phyloP scores from a whole-genome alignment of 2,888 invertebrate genomes.

The Eulithis prunata region DNA sequence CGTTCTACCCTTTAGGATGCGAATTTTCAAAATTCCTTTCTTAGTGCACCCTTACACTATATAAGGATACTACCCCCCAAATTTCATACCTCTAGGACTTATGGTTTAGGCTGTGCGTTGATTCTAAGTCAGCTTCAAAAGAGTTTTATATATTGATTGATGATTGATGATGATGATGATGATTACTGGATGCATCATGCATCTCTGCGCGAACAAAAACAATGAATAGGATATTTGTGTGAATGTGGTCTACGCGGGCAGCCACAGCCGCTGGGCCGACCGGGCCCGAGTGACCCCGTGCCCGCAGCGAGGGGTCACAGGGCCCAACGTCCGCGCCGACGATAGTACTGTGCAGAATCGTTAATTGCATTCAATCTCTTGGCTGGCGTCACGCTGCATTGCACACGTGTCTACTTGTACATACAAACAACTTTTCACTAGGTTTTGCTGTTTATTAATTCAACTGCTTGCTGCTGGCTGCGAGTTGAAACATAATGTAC shows the following conservation, averaged over 20 bases:
- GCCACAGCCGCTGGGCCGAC: slow-evolving; percentile 37
- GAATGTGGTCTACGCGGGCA: slow-evolving; percentile 3
- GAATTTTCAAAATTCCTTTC: no score
- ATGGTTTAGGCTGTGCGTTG: no score
- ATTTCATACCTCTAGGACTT: no score
- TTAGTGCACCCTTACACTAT: no score
- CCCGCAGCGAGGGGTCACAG: slow-evolving; percentile 59
- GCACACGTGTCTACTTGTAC: slow-evolving; percentile 43
- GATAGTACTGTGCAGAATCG: slow-evolving; percentile 75
- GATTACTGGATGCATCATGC: no score
- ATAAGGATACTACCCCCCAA: no score
- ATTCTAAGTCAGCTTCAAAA: no score
- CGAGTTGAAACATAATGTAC: no score
- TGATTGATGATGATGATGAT: no score
- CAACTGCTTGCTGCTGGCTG: background rate
- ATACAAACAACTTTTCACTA: slow-evolving; percentile 37
- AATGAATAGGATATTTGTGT: slow-evolving; percentile 1
- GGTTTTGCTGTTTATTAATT: slow-evolving; percentile 7
- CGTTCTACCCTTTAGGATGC: no score
- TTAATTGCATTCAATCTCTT: slow-evolving; percentile 71
- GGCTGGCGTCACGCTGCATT: slow-evolving; percentile 52
- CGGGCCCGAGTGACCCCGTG: slow-evolving; percentile 53
- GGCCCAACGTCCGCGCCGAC: slow-evolving; percentile 47
- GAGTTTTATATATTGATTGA: no score
- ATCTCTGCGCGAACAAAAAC: no score